Percentiles rank a stretch among this genome's conserved stretches.
These are phyloP conservation scores for Dasypus novemcinctus DNA, from an alignment of 2,113 vertebrate genomes.

Conservation along the genomic window DNA sequence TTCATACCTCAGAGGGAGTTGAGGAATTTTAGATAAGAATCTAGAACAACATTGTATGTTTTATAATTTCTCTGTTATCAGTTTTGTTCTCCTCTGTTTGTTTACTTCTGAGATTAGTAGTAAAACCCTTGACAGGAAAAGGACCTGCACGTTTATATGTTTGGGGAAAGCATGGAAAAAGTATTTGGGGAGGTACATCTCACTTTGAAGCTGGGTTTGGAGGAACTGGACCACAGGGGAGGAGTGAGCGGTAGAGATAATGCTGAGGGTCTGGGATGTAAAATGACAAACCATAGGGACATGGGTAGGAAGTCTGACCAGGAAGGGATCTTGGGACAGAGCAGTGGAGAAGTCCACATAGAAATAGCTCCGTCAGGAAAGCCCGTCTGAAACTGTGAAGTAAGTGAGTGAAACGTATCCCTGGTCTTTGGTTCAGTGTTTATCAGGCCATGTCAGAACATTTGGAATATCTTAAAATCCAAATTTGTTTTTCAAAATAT, in stretches of 20 bases:
- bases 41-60: background rate
- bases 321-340: background rate
- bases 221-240: background rate
- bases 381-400: background rate
- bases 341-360: background rate
- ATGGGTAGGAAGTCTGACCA: background rate
- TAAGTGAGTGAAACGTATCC: background rate
- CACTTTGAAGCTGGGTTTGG: background rate
- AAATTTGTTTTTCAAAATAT: constrained; percentile 33
- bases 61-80: background rate
- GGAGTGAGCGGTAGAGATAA: background rate
- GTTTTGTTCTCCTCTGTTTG: background rate
- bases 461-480: background rate
- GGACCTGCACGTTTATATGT: background rate
- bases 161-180: background rate
- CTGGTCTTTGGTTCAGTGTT: background rate
- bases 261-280: background rate
- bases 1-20: background rate
- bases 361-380: background rate
- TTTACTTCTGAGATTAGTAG: background rate
- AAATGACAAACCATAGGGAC: background rate
- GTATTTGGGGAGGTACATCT: background rate
- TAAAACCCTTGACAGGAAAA: background rate
- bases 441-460: constrained; percentile 1
- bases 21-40: background rate